These are phyloP conservation scores for Branchipolynoe longqiensis DNA, from an alignment of 2,888 invertebrate genomes.

Conservation along the genomic window DNA sequence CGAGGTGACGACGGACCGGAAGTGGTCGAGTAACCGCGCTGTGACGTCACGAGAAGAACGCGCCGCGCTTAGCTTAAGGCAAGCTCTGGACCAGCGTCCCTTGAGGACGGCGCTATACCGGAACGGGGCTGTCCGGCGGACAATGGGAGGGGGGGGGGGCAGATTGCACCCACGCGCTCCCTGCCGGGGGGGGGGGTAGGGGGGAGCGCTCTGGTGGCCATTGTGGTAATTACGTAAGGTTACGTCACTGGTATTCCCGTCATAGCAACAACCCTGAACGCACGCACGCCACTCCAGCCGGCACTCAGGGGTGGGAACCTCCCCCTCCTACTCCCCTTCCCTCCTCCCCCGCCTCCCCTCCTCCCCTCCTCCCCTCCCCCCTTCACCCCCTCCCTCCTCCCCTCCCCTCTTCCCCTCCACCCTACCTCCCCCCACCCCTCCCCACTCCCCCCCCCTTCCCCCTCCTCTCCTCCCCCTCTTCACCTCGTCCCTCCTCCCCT, in stretches of 20 bases:
- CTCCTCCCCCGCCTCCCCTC: background rate
- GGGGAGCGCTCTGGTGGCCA: no score
- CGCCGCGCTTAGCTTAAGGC: background rate
- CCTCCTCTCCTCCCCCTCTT: background rate
- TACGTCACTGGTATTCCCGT: background rate
- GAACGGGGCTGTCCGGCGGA: background rate
- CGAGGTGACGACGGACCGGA: constrained; percentile 8
- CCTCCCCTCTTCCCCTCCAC: background rate
- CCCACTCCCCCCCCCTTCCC: background rate
- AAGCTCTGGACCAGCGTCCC: no score
- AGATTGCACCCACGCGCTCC: constrained; percentile 28
- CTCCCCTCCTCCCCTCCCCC: background rate
- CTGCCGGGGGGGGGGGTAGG: background rate
- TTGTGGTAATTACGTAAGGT: no score
- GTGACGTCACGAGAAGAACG: constrained; percentile 22
- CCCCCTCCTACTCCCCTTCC: background rate
- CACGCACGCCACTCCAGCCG: no score
- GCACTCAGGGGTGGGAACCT: background rate
- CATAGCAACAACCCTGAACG: background rate
- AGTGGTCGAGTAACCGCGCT: background rate
- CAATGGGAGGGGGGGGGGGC: constrained; percentile 6
- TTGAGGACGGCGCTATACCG: background rate
- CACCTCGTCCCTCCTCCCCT: background rate
- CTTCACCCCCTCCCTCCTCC: background rate
- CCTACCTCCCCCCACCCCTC: constrained; percentile 21